phyloP scores from a whole-genome alignment of 2,888 invertebrate genomes.

The Marronus borbonicus region DNA sequence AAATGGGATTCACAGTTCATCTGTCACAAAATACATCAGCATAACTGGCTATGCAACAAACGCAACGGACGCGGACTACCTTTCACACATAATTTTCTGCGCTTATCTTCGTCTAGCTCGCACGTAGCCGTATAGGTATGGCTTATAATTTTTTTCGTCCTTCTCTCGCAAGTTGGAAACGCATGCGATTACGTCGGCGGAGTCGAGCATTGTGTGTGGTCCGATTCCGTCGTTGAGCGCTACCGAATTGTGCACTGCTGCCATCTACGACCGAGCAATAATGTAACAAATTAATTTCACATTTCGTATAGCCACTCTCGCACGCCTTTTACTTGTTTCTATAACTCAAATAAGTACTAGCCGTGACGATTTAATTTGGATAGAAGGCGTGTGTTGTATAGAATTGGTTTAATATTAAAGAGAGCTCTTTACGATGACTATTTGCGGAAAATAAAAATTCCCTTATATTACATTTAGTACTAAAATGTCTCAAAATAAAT shows the following conservation, averaged over 20 bases:
- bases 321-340: constrained; percentile 1
- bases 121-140: background rate
- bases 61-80: constrained; percentile 21
- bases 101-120: constrained; percentile 15
- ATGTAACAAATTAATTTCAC: constrained; percentile 51
- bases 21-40: constrained; percentile 62
- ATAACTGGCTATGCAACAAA: constrained; percentile 45
- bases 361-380: too few relatives aligned
- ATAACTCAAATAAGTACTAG: too few relatives aligned
- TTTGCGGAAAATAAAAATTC: too few relatives aligned
- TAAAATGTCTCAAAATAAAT: too few relatives aligned
- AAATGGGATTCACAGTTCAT: constrained; percentile 70
- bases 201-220: constrained; percentile 48
- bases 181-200: constrained; percentile 22
- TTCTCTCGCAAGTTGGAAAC: background rate
- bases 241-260: constrained; percentile 1
- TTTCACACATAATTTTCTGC: constrained; percentile 25
- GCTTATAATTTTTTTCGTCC: background rate
- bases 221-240: constrained; percentile 16
- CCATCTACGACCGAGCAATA: constrained; percentile 10
- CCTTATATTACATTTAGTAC: too few relatives aligned
- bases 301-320: constrained; percentile 36
- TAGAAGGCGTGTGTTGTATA: too few relatives aligned
- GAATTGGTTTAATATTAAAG: too few relatives aligned
- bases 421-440: too few relatives aligned